Evolutionary conservation across 2,113 vertebrate genomes (phyloP).

Genomic region (Ptychochromis oligacanthus): DNA sequence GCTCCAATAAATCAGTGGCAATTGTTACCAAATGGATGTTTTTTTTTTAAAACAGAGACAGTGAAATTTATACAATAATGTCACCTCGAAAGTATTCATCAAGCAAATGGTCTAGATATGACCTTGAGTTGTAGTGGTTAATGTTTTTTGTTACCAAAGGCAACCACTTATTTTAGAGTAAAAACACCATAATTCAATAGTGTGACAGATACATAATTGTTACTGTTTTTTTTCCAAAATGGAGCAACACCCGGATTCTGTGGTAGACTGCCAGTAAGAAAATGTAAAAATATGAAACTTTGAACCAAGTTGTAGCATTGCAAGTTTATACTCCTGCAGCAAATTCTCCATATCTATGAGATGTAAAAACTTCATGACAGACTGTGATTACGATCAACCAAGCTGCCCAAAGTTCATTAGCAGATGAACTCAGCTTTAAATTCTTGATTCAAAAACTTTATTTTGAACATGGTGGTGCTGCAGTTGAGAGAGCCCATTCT

Average conservation of each 20-base stretch:
- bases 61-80: conserved; percentile 34
- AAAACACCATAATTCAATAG: conserved; percentile 39
- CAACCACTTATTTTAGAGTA: conserved; percentile 34
- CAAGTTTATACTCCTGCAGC: neutral
- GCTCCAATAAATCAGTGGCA: conserved; percentile 2
- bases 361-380: neutral
- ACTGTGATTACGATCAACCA: neutral
- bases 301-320: neutral
- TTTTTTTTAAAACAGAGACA: conserved; percentile 29
- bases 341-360: neutral
- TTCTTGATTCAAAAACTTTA: neutral
- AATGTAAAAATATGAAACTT: neutral
- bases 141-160: conserved; percentile 51
- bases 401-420: neutral
- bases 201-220: neutral
- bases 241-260: neutral
- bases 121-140: conserved; percentile 37
- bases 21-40: conserved; percentile 45
- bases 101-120: conserved; percentile 46
- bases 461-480: neutral
- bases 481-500: neutral
- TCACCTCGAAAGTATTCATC: conserved; percentile 38
- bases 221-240: neutral
- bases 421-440: neutral
- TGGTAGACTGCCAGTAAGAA: neutral